These are phyloP conservation scores for Actinia equina DNA, from an alignment of 64 coral and sea anemone species.

Conservation along the genomic window DNA sequence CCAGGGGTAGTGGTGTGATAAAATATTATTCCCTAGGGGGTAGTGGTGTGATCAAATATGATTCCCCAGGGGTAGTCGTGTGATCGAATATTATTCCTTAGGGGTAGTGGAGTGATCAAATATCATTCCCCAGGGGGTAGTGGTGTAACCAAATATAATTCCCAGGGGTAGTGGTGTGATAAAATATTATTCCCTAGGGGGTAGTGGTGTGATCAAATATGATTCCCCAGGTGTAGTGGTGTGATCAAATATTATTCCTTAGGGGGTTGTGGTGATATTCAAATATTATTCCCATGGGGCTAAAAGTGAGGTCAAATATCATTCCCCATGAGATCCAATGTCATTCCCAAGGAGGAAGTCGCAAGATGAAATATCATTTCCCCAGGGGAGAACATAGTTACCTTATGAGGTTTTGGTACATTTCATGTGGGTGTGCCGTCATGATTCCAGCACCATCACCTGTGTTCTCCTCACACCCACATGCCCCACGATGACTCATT, in stretches of 20 bases:
- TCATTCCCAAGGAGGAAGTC: background rate
- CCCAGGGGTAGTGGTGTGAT: background rate
- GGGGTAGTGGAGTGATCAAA: too few relatives aligned
- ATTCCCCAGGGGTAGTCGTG: too few relatives aligned
- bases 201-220: background rate
- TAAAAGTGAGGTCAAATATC: too few relatives aligned
- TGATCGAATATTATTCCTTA: background rate
- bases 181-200: background rate
- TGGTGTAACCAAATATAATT: background rate
- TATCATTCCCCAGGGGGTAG: background rate
- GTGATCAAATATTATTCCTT: background rate
- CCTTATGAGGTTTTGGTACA: constrained; percentile 70
- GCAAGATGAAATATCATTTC: background rate
- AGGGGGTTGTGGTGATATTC: too few relatives aligned
- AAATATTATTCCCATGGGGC: too few relatives aligned
- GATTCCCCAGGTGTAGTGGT: background rate
- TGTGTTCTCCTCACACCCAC: constrained; percentile 83
- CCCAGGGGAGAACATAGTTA: background rate
- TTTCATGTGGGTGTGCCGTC: constrained; percentile 85
- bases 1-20: too few relatives aligned
- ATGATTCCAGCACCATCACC: constrained; percentile 97
- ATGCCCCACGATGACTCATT: constrained; percentile 91
- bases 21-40: too few relatives aligned
- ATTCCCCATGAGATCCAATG: background rate
- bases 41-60: too few relatives aligned